phyloP scores from a whole-genome alignment of 2,888 invertebrate species.

The Tiliacea citrago region DNA sequence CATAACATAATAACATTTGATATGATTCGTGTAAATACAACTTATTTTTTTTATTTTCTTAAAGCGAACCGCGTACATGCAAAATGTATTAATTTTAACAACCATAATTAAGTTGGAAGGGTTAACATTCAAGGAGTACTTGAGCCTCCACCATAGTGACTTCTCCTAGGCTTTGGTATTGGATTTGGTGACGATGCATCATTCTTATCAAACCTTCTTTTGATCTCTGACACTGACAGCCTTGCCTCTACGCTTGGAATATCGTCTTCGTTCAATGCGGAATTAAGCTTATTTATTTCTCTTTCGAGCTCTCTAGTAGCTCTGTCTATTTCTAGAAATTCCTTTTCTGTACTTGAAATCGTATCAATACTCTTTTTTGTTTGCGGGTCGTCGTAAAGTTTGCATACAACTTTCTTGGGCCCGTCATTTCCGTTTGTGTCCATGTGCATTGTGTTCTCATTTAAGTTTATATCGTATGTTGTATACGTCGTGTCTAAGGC shows the following conservation, averaged over 20 bases:
- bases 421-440: conserved; percentile 83
- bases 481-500: conserved; percentile 78
- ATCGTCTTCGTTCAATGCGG: conserved; percentile 86
- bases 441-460: conserved; percentile 74
- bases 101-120: conserved; percentile 21
- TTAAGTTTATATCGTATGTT: conserved; percentile 85
- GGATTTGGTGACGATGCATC: conserved; percentile 89
- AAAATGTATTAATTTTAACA: conserved; percentile 18
- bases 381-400: conserved; percentile 79
- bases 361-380: conserved; percentile 86
- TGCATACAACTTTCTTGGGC: conserved; percentile 85
- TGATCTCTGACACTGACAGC: conserved; percentile 87
- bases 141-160: conserved; percentile 84
- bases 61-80: background rate
- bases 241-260: conserved; percentile 76
- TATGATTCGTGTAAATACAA: conserved; percentile 24
- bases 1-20: conserved; percentile 3
- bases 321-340: conserved; percentile 87
- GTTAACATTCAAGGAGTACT: conserved; percentile 72
- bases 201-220: conserved; percentile 88
- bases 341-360: conserved; percentile 86
- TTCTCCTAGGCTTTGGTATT: conserved; percentile 91
- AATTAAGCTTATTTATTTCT: conserved; percentile 87
- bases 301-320: conserved; percentile 86
- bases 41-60: background rate